Base-by-base conservation (phyloP, 2,113 vertebrate species). In the Mus pahari region DNA sequence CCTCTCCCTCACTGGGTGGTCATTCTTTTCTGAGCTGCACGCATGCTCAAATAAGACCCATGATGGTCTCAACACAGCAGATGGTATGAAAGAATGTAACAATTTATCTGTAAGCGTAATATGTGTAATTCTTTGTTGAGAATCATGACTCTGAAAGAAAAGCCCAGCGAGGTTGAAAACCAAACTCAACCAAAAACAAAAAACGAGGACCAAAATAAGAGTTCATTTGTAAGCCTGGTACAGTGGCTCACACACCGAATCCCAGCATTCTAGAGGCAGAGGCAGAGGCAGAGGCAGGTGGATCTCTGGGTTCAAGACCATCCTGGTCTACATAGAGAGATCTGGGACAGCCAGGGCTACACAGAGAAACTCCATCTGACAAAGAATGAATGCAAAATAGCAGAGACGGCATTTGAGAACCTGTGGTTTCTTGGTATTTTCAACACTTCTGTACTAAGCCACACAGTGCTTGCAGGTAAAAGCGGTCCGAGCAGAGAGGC, bases 21-120 rank as follows among this genome's bases (percentile, higher is more conserved):
- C n/a, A 92, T 53, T 90, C 83, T 79, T 87, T 92, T 71, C 81
- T 86, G 60, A 95, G 66, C 31, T 55, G 45, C 11, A 36, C 5
- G 17, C 39, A 62, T 26, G 31, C 48, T 95, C 53, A 60, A 9
- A 92, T 73, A 93, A 89, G 60, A 73, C 62, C 20, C 7, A 7
- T 0, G 24, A 60, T 42, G 58, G 36, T 86, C 81, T 42, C 78
- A 81, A 87, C 36, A 28, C 14, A 53, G 45, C 68, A 91, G 22
- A 1, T 48, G 4, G 0, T 62, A 83, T 13, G 1, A 45, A 87
- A 87, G 11, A 84, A 55, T 31, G 81, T 90, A 75, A 92, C 50
- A 71, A 64, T 55, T 68, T 77, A 48, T 19, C 53, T 39, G n/a
- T 77, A 36, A 45, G 13, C 42, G 39, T 17, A 22, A 71, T 64